Conservation (phyloP, 2,888 invertebrate species). For the Drosophila testacea region DNA sequence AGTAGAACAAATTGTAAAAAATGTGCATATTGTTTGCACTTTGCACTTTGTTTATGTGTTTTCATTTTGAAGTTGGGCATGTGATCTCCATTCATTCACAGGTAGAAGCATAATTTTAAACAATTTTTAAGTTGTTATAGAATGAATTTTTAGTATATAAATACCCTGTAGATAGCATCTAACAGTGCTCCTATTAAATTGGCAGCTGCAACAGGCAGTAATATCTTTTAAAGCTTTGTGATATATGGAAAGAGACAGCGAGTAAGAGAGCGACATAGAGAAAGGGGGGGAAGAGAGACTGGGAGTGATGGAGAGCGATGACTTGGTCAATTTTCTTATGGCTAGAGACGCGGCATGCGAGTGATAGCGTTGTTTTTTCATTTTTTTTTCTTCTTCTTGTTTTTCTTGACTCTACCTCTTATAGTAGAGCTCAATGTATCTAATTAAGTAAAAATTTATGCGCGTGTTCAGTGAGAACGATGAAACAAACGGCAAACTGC, state of each 20-base stretch:
- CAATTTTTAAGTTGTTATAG: neutral
- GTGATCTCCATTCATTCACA: too few relatives aligned
- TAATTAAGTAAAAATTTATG: constrained; percentile 83
- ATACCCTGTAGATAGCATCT: constrained; percentile 1
- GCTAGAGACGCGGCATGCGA: constrained; percentile 49
- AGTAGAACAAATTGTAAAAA: too few relatives aligned
- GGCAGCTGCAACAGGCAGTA: constrained; percentile 4
- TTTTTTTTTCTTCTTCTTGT: neutral
- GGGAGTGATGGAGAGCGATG: constrained; percentile 17
- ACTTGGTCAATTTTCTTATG: constrained; percentile 57
- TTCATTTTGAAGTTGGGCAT: too few relatives aligned
- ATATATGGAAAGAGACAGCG: constrained; percentile 13
- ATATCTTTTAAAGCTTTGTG: constrained; percentile 10
- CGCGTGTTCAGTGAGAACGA: constrained; percentile 83
- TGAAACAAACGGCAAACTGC: constrained; percentile 74
- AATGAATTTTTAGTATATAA: too few relatives aligned
- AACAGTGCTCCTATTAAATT: constrained; percentile 15
- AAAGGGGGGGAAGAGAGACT: neutral
- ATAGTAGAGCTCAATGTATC: constrained; percentile 50
- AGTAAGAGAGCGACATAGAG: neutral
- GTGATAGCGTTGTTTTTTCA: constrained; percentile 47
- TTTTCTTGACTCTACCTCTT: constrained; percentile 41
- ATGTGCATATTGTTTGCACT: too few relatives aligned
- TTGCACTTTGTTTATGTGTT: too few relatives aligned
- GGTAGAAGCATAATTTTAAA: too few relatives aligned